Conservation (phyloP, 2,888 invertebrate species). For the Leptopilina myrica region DNA sequence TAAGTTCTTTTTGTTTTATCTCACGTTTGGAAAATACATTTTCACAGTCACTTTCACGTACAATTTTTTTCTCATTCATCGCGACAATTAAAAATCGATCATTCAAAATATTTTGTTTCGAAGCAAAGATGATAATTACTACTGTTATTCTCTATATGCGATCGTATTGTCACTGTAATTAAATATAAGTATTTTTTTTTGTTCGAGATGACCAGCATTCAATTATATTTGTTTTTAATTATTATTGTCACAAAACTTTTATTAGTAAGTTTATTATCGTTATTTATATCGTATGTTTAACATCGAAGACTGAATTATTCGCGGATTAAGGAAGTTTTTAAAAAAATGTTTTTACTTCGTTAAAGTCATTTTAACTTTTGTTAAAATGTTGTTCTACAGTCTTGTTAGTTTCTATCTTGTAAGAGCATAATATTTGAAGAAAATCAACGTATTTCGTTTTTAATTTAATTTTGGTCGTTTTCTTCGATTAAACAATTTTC, state of each 20-base stretch:
- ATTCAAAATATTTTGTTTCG: constrained; percentile 2
- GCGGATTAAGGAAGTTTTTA: constrained; percentile 3
- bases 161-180: constrained; percentile 22
- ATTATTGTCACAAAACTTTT: constrained; percentile 56
- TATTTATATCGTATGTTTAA: constrained; percentile 40
- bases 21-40: constrained; percentile 63
- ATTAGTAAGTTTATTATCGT: constrained; percentile 49
- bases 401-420: background rate
- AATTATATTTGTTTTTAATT: constrained; percentile 29
- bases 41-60: constrained; percentile 48
- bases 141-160: constrained; percentile 4
- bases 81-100: constrained; percentile 1
- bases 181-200: constrained; percentile 36
- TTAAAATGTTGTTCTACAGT: constrained; percentile 19
- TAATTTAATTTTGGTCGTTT: too few species aligned
- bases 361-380: constrained; percentile 18
- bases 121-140: constrained; percentile 33
- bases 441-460: too few species aligned
- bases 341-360: constrained; percentile 30
- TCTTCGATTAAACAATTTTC: too few species aligned
- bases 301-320: constrained; percentile 43
- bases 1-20: constrained; percentile 44
- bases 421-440: too few species aligned
- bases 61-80: constrained; percentile 14
- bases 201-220: constrained; percentile 36